A percentile compares a stretch with the other conserved stretches of the same genome.
Conservation (phyloP, 2,113 vertebrate species). For the Dromiciops gliroides region DNA sequence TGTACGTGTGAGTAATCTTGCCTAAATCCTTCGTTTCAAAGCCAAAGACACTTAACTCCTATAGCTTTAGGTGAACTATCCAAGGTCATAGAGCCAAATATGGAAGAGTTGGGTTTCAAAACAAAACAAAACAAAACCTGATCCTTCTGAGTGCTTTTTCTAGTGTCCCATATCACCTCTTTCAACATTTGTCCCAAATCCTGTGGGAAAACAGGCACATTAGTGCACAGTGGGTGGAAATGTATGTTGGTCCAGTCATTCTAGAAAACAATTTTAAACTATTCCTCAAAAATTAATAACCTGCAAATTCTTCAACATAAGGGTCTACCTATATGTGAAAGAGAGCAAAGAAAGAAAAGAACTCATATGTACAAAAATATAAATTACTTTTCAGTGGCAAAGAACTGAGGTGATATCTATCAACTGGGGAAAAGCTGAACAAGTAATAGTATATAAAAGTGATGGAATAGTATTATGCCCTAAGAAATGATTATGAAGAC, state of each 20-base stretch:
- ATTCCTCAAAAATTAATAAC: neutral
- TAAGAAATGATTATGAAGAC: neutral
- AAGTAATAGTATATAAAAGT: neutral
- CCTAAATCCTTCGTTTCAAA: neutral
- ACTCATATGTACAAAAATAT: neutral
- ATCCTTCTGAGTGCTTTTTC: neutral
- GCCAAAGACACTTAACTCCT: neutral
- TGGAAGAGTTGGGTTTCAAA: neutral
- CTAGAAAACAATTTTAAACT: neutral
- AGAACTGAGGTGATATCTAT: neutral
- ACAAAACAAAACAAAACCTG: too few relatives aligned
- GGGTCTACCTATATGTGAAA: too few relatives aligned
- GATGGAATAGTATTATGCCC: neutral
- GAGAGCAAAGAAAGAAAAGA: neutral
- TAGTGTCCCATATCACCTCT: neutral
- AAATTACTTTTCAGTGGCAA: neutral
- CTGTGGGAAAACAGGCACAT: neutral
- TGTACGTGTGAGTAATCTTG: neutral
- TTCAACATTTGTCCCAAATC: neutral
- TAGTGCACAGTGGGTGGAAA: neutral
- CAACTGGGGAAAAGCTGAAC: neutral
- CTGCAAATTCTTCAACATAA: neutral
- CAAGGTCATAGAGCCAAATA: neutral
- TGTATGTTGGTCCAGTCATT: neutral
- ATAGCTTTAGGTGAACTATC: neutral